Evolutionary conservation across 2,888 invertebrate genomes (phyloP).

Genomic region (Drosophila longiperda): DNA sequence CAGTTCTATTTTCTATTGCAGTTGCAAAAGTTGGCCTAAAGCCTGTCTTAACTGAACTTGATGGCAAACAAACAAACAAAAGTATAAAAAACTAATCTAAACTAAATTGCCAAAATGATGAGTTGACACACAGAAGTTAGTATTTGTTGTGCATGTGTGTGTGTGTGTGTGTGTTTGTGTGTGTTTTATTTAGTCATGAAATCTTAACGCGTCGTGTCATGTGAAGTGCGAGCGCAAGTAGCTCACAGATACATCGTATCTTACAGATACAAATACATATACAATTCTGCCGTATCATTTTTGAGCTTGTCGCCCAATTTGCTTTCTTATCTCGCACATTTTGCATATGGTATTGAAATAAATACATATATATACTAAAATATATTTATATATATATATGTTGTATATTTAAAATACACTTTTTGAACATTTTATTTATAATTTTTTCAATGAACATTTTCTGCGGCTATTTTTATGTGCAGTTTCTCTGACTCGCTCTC

Average conservation of each 20-base stretch:
- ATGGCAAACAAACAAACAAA: slow-evolving; percentile 35
- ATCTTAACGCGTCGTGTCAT: slow-evolving; percentile 15
- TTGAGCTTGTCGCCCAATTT: slow-evolving; percentile 17
- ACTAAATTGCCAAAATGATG: slow-evolving; percentile 14
- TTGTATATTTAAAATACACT: slow-evolving; percentile 11
- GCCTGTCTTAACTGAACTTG: slow-evolving; percentile 17
- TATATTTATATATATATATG: slow-evolving; percentile 10
- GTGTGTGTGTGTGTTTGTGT: not conserved
- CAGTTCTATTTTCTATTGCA: slow-evolving; percentile 43
- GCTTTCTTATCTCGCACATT: slow-evolving; percentile 33
- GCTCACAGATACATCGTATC: slow-evolving; percentile 21
- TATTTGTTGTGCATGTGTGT: not conserved
- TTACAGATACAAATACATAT: slow-evolving; percentile 23
- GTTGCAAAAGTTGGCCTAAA: slow-evolving; percentile 29
- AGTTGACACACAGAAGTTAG: slow-evolving; percentile 11
- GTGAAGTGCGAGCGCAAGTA: slow-evolving; percentile 29
- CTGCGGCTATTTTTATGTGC: slow-evolving; percentile 42
- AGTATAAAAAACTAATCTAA: slow-evolving; percentile 3
- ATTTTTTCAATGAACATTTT: slow-evolving; percentile 57
- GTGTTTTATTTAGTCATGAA: slow-evolving; percentile 8
- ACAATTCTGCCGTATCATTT: slow-evolving; percentile 11
- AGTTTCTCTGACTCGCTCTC: slow-evolving; percentile 13
- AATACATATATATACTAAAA: slow-evolving; percentile 9
- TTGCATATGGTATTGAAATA: slow-evolving; percentile 61
- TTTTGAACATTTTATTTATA: slow-evolving; percentile 59